These are phyloP conservation scores for Machimus atricapillus DNA, from an alignment of 2,888 invertebrate genomes.

Conservation along the genomic window DNA sequence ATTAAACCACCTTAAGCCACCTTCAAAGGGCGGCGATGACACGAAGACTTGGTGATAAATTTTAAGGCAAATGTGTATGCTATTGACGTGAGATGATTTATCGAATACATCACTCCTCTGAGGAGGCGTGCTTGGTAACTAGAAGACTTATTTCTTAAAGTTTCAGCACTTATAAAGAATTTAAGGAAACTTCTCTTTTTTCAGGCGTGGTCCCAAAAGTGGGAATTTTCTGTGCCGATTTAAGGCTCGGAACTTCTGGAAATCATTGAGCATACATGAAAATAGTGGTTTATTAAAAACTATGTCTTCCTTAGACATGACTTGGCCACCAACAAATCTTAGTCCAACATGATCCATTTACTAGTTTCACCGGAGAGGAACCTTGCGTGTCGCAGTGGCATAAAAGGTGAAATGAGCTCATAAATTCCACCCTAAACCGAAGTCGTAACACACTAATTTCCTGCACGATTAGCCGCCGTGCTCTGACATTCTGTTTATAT, in stretches of 20 bases:
- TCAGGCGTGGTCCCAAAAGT: neutral
- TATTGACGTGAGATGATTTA: neutral
- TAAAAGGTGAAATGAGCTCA: conserved; percentile 47
- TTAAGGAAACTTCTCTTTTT: neutral
- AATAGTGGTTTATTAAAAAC: neutral
- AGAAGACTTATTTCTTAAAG: neutral
- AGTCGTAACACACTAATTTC: conserved; percentile 52
- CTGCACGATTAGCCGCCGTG: conserved; percentile 51
- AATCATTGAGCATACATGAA: neutral
- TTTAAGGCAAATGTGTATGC: neutral
- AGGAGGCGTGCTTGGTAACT: neutral
- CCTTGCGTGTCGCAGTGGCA: neutral
- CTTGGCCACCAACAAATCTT: neutral
- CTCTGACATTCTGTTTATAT: conserved; percentile 38
- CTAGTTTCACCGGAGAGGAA: neutral
- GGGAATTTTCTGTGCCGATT: neutral
- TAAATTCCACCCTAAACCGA: conserved; percentile 50
- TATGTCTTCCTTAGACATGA: neutral
- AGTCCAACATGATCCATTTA: neutral
- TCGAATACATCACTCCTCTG: neutral
- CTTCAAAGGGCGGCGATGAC: neutral
- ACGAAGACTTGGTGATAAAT: neutral
- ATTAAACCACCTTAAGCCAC: neutral
- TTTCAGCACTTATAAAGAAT: neutral
- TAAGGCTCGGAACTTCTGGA: neutral